Evolutionary conservation across 2,113 vertebrate species (phyloP).

Genomic region (Epinephelus moara): DNA sequence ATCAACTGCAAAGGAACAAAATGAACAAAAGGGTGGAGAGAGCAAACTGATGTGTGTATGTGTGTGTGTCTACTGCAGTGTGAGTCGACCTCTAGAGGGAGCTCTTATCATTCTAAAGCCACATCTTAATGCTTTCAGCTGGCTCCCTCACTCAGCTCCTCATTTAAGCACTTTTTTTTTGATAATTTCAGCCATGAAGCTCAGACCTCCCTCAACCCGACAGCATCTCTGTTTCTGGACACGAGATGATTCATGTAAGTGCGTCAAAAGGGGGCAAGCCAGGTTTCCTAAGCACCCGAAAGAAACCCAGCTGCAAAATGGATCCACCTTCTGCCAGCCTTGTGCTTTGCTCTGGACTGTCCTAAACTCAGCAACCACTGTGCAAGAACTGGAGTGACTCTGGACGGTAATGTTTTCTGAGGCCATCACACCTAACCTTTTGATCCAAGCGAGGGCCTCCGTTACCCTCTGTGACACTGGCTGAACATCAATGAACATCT

Average conservation of each 20-base stretch:
- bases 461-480: conserved; percentile 2
- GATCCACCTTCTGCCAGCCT: conserved; percentile 13
- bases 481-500: conserved; percentile 21
- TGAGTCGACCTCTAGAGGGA: conserved; percentile 70
- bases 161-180: conserved; percentile 14
- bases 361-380: conserved; percentile 17
- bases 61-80: neutral
- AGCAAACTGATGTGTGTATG: neutral
- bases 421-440: conserved; percentile 11
- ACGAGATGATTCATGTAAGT: conserved; percentile 20
- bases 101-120: conserved; percentile 70
- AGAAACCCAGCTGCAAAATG: conserved; percentile 14
- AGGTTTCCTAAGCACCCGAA: conserved; percentile 30
- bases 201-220: conserved; percentile 15
- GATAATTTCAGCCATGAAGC: conserved; percentile 27
- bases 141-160: neutral
- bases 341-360: conserved; percentile 14
- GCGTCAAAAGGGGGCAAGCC: conserved; percentile 19
- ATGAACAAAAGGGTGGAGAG: neutral
- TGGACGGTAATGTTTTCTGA: conserved; percentile 1
- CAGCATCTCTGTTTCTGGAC: conserved; percentile 25
- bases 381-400: neutral
- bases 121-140: neutral
- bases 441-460: neutral
- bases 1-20: conserved; percentile 11